Evolutionary conservation across 2,113 vertebrate genomes (phyloP), one percentile per base, ranked within the genome.

Genomic region (Chionomys nivalis): DNA sequence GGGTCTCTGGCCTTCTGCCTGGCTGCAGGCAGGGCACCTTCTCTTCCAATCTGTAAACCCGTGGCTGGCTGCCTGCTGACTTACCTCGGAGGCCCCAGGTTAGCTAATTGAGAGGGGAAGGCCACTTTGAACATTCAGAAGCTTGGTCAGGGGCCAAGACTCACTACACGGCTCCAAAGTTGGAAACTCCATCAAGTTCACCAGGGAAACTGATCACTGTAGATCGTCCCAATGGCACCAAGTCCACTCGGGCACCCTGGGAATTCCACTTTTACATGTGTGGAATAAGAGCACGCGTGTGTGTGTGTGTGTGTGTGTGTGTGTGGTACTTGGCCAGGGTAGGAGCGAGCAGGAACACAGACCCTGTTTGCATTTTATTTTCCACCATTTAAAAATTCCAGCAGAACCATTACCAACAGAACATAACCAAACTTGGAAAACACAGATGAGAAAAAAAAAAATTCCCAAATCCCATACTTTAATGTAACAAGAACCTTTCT

Each of bases 81-180:
- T 95, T 88, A 83, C 94, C 87, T 94, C 42, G 0, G 94, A 77
- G 78, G 87, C 93, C 77, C 42, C 13, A 14, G 93, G 75, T 96
- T 87, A 96, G 93, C 89, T 96, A 95, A 96, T 94, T 95, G 96
- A 92, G 49, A 66, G 44, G 7, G 36, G 61, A 87, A 89, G 96
- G 76, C 72, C 44, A 65, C 97, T 96, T 96, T 97, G 97, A 97
- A 97, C 95, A 95, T 91, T 95, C 85, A 49, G 94, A 97, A 96
- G 78, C 70, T 95, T 97, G 97, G 95, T 97, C 95, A 68, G 76
- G 61, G 89, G 93, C 97, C 97, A 97, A 96, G 91, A 92, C 93
- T 97, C 96, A 95, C 97, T 97, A 97, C 79, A 90, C 73, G 23
- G 95, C 97, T 98, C 97, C 98, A 97, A 97, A 98, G 97, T 93